These are phyloP conservation scores for Triops longicaudatus DNA, from an alignment of 1,140 invertebrate species.

Conservation along the genomic window DNA sequence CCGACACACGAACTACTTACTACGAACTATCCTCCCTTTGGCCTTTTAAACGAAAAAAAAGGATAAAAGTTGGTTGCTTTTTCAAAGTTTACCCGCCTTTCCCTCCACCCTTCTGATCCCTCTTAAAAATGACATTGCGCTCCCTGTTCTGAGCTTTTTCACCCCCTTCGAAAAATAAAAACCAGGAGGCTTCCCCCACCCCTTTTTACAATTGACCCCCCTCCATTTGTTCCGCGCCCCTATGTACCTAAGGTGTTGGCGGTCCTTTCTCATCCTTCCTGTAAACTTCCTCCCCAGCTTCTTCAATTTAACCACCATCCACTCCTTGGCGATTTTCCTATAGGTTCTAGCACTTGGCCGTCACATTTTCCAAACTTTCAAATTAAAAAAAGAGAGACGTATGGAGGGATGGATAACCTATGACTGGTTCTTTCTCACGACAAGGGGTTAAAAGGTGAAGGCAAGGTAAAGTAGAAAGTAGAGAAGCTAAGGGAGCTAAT, in stretches of 20 bases:
- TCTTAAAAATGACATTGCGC: neutral
- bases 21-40: neutral
- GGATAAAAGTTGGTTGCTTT: neutral
- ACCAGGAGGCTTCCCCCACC: neutral
- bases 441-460: no score
- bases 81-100: neutral
- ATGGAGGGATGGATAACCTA: no score
- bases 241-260: constrained; percentile 5
- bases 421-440: no score
- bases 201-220: neutral
- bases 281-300: neutral
- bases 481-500: neutral
- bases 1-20: neutral
- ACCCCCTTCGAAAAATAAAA: neutral
- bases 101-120: no score
- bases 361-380: neutral
- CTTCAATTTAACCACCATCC: neutral
- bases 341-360: neutral
- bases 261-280: neutral
- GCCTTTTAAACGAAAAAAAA: neutral
- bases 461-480: no score
- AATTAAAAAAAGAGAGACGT: neutral
- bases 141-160: neutral
- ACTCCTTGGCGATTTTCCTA: neutral
- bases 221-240: neutral